Evolutionary conservation across 1,140 invertebrate species (phyloP).

Genomic region (Chymomyza costata): DNA sequence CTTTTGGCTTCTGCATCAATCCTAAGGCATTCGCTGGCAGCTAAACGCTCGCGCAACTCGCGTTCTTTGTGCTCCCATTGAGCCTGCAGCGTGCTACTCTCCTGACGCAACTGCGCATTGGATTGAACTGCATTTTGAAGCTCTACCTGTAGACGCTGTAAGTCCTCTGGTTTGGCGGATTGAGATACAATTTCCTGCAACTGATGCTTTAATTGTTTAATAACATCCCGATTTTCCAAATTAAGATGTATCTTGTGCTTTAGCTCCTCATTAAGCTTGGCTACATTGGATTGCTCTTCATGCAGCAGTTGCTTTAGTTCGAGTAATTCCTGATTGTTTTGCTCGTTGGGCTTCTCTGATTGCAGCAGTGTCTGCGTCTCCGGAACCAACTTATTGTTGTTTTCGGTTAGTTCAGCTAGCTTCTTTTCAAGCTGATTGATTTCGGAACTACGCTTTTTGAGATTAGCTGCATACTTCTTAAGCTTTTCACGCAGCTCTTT

Average conservation of each 20-base stretch:
- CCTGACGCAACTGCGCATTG: conserved; percentile 35
- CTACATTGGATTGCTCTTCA: conserved; percentile 23
- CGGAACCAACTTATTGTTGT: background rate
- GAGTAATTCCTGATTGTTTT: background rate
- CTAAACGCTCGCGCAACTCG: conserved; percentile 10
- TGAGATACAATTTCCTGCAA: too few species aligned
- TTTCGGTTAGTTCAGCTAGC: conserved; percentile 3
- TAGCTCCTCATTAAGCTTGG: conserved; percentile 26
- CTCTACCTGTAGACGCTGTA: conserved; percentile 25
- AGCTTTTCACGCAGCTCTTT: conserved; percentile 80
- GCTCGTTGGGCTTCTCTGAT: background rate
- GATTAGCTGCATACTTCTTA: conserved; percentile 84
- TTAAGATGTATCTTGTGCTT: conserved; percentile 1
- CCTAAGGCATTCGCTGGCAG: background rate
- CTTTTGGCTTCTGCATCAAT: conserved; percentile 6
- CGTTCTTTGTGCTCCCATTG: conserved; percentile 18
- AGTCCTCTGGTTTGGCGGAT: background rate
- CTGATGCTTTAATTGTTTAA: background rate
- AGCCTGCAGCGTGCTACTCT: too few species aligned
- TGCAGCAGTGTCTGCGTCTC: background rate
- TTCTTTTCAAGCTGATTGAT: conserved; percentile 81
- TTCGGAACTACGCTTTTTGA: conserved; percentile 82
- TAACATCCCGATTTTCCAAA: background rate
- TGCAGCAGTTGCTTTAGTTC: conserved; percentile 25
- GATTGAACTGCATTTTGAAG: conserved; percentile 33